These are phyloP conservation scores for Cephus pygmeus DNA, from an alignment of 2,888 invertebrate species.

Conservation along the genomic window DNA sequence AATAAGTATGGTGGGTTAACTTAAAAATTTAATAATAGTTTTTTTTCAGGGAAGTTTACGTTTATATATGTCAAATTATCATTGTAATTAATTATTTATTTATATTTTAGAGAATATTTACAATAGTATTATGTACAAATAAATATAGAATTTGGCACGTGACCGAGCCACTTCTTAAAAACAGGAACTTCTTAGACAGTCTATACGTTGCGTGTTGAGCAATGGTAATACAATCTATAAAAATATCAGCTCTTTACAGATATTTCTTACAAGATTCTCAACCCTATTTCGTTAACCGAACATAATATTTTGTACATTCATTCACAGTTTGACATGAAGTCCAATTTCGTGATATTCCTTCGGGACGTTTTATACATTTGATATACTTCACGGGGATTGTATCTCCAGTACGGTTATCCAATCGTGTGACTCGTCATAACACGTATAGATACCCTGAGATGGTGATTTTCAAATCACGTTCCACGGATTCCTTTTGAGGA, in stretches of 20 bases:
- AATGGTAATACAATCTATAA: constrained; percentile 2
- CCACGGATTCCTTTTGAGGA: background rate
- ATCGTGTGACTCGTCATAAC: background rate
- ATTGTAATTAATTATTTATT: background rate
- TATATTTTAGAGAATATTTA: background rate
- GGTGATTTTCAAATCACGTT: background rate
- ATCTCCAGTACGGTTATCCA: background rate
- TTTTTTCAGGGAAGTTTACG: background rate
- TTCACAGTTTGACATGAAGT: background rate
- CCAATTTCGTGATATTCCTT: background rate
- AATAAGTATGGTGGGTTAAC: background rate
- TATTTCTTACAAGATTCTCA: background rate
- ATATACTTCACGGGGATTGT: background rate
- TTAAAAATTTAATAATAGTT: background rate
- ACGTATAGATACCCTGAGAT: background rate
- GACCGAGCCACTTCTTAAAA: constrained; percentile 24
- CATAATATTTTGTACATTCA: background rate
- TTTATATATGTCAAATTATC: background rate
- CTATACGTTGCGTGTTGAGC: constrained; percentile 53
- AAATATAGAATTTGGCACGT: constrained; percentile 52
- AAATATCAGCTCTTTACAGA: background rate
- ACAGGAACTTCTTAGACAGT: constrained; percentile 64
- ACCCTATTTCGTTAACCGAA: background rate
- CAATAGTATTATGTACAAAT: constrained; percentile 51
- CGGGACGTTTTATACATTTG: background rate